Percentiles rank a stretch among this genome's conserved stretches.
Conservation (phyloP, 1,140 invertebrate genomes). For the Drosophila varians region DNA sequence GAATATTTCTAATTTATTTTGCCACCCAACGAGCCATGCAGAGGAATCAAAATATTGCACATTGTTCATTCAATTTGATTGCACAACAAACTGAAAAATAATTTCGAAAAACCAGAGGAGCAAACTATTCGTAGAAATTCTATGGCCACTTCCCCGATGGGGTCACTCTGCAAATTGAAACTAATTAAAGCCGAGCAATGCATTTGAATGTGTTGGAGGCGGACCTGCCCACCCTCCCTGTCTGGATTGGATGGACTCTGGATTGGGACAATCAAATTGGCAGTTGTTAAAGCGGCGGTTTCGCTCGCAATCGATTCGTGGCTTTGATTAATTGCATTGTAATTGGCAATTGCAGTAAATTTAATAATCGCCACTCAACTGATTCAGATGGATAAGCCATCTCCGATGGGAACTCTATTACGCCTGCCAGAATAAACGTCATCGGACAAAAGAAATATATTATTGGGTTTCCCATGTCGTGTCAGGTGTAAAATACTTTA, state of each 20-base stretch:
- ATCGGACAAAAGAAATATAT: slow-evolving; percentile 13
- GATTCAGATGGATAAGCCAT: not conserved
- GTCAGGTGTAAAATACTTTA: slow-evolving; percentile 10
- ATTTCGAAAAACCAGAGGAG: slow-evolving; percentile 29
- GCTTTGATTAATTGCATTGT: slow-evolving; percentile 65
- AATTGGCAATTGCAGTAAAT: slow-evolving; percentile 54
- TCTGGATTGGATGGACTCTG: slow-evolving; percentile 12
- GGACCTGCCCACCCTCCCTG: no score
- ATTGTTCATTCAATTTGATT: slow-evolving; percentile 59
- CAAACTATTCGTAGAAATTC: slow-evolving; percentile 14
- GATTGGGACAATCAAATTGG: slow-evolving; percentile 23
- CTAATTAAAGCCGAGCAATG: slow-evolving; percentile 66
- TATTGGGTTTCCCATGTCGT: slow-evolving; percentile 4
- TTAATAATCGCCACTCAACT: slow-evolving; percentile 58
- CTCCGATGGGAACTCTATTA: slow-evolving; percentile 26
- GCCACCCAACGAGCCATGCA: not conserved
- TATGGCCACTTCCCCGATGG: not conserved
- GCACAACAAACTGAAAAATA: slow-evolving; percentile 34
- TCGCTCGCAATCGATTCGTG: slow-evolving; percentile 40
- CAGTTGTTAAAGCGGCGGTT: slow-evolving; percentile 40
- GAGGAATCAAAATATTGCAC: slow-evolving; percentile 35
- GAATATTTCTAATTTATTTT: slow-evolving; percentile 68
- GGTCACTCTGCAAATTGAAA: slow-evolving; percentile 59
- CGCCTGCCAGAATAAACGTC: slow-evolving; percentile 14
- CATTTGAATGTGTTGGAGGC: slow-evolving; percentile 29